Base-by-base conservation (phyloP, 1,140 invertebrate genomes). In the Hypsibius dujardini region DNA sequence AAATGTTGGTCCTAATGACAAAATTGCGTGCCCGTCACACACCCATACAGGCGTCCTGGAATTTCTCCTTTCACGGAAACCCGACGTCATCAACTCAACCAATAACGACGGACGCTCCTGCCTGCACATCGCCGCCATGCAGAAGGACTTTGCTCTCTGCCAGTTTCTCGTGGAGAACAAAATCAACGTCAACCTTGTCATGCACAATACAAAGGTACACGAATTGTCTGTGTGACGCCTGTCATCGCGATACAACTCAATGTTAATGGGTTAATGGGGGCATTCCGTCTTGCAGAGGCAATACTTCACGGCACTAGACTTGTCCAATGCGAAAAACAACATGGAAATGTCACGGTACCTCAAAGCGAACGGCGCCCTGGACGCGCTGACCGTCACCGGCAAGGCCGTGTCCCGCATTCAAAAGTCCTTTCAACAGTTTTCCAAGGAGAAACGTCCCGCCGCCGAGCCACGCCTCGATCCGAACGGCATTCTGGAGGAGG, bases 71-170 rank as follows among this genome's bases (percentile, higher is more conserved):
- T 84, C 85, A 47, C 86, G 88, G 74, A 81, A 89, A 72, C 88
- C 89, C 0, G 88, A 88, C 62, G 86, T 90, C 73, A 85, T 94
- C 0, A 91, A 95, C 77, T 86, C 87, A 15, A 85, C 88, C 12
- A 97, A 96, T 77, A 89, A 90, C 75, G 91, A 94, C 76, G 94
- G 95, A 0, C 84, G 92, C 74, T 92, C 90, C 47, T 86, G 91
- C 28, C 81, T 98, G 46, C 95, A 98, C 79, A 87, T 98, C 59
- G 92, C 94, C 0, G 92, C 94, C 0, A 84, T 92, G 50, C 90
- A 91, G 76, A 94, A 96, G 75, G 90, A 96, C 78, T 84, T 95
- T 1, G 92, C 95, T 80, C 86, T 95, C 78, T 94, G 92, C 80
- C 92, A 92, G 80, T 82, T 92, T 47, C 79, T 94, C 1, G 79